Base-by-base conservation (phyloP, 2,888 invertebrate genomes). In the Acleris emargana region DNA sequence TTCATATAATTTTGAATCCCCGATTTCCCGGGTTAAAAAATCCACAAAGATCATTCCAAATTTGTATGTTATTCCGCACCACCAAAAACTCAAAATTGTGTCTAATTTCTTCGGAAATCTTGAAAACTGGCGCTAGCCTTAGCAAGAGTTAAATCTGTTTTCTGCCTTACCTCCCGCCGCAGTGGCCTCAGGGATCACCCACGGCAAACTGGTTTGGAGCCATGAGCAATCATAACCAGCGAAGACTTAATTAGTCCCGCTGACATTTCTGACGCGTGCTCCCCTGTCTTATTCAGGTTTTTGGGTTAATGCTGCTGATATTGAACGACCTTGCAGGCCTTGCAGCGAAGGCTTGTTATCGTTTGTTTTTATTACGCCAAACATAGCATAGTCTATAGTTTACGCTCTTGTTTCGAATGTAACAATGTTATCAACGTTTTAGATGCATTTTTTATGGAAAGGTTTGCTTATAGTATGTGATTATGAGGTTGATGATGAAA, bases 141-240 rank as follows among this genome's bases (percentile, higher is more conserved):
- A 49, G 17, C 18, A n/a, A 50, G 3, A 42, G 17, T 22, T 20
- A n/a, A 47, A 6, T 18, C 20, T 18, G 45, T 54, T 53, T 28
- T 58, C 25, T 47, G 38, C 47, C 32, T 75, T 78, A 73, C 77
- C 76, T 67, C 71, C 69, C 71, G 74, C 73, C 71, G 69, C 78
- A 76, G 82, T 76, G 79, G 25, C 57, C n/a, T 43, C 83, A 81
- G 86, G 83, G 79, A 70, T 72, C 73, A 76, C 76, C 76, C 77
- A 72, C 74, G 71, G 62, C 57, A 71, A 83, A 86, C 86, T 70
- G 82, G 88, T 87, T 85, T 81, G 73, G 77, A 72, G 73, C 72
- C 69, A 71, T 68, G 66, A 71, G 72, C 71, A 72, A 77, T 77
- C 76, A 80, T 79, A 78, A 81, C 76, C 75, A 77, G 79, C 82